phyloP scores from a whole-genome alignment of 1,140 invertebrate genomes.

The Drepana arcuata region DNA sequence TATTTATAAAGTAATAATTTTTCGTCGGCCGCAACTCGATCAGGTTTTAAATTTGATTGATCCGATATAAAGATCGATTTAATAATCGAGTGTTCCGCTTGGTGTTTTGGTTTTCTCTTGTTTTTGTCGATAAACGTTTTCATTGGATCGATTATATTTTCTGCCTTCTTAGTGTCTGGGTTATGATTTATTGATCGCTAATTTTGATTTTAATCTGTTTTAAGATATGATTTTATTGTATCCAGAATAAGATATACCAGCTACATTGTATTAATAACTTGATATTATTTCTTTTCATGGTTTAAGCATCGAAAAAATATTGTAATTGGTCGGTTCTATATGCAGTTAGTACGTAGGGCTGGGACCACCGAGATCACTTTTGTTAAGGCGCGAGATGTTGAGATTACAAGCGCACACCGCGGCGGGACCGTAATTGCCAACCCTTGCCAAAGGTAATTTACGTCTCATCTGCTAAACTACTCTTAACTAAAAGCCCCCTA shows the following conservation, averaged over 20 bases:
- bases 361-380: conserved; percentile 64
- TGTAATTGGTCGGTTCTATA: no score
- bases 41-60: conserved; percentile 69
- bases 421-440: conserved; percentile 54
- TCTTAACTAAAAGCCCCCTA: conserved; percentile 67
- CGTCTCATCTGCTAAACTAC: conserved; percentile 67
- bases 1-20: conserved; percentile 72
- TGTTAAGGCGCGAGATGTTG: conserved; percentile 60
- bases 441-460: conserved; percentile 59
- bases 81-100: conserved; percentile 57
- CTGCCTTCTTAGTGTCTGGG: conserved; percentile 24
- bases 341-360: conserved; percentile 6
- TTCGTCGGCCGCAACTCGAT: conserved; percentile 55
- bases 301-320: neutral
- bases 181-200: conserved; percentile 30
- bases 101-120: conserved; percentile 33
- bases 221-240: conserved; percentile 8
- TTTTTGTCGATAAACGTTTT: conserved; percentile 45
- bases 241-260: conserved; percentile 2
- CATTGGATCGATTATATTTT: conserved; percentile 28
- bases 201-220: conserved; percentile 14
- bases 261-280: no score
- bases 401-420: conserved; percentile 63
- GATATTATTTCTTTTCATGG: neutral
- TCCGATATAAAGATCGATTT: conserved; percentile 67